Percentiles rank a stretch among this genome's conserved stretches.
phyloP scores from a whole-genome alignment of 2,797 vertebrate genomes.

The Hybognathus amarus region DNA sequence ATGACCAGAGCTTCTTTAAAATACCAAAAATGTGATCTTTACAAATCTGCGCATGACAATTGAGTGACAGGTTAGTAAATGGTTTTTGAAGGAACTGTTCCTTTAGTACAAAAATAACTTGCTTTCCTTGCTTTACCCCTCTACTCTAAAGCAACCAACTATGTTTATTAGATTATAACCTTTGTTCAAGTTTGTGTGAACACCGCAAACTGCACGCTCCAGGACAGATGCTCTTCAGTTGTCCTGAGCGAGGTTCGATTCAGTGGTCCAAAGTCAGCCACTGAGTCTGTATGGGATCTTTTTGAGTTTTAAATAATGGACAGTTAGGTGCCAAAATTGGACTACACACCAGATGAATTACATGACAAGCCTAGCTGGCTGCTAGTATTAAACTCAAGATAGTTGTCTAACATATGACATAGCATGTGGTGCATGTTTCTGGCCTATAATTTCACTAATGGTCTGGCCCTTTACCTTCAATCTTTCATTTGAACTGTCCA shows the following conservation, averaged over 20 bases:
- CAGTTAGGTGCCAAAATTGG: background rate
- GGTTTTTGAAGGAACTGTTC: too few species aligned
- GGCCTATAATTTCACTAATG: background rate
- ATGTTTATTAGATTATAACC: background rate
- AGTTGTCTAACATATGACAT: background rate
- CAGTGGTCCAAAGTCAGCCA: background rate
- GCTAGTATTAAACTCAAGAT: background rate
- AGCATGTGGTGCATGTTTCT: background rate
- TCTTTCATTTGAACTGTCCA: conserved; percentile 4
- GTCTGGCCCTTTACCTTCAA: background rate
- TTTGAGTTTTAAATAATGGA: background rate
- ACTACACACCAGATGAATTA: background rate
- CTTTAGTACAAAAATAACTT: background rate
- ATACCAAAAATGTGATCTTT: background rate
- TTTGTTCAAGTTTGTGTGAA: background rate
- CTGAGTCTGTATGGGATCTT: background rate
- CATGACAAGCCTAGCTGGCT: background rate
- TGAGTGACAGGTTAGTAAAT: too few species aligned
- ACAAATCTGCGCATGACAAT: too few species aligned
- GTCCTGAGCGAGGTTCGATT: background rate
- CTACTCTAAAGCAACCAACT: background rate
- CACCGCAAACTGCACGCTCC: background rate
- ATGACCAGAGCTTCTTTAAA: background rate
- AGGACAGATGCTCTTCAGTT: background rate
- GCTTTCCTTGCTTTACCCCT: background rate